These are phyloP conservation scores for Arbacia lixula DNA, from an alignment of 53 echinoderm and acorn worm species.

Conservation along the genomic window DNA sequence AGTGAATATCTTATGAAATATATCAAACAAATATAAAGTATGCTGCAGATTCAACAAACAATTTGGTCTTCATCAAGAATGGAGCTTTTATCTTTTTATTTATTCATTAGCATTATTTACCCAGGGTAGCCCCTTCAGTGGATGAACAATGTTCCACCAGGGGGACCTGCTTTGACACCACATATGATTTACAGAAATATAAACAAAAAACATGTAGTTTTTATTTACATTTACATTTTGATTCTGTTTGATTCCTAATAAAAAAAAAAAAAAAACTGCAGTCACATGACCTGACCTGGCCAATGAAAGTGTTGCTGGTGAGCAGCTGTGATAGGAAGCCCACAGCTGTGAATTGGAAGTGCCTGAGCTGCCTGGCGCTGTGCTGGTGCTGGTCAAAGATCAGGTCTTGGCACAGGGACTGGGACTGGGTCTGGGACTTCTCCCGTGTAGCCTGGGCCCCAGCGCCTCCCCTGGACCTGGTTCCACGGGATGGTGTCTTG, in stretches of 20 bases:
- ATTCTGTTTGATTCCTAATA: background rate
- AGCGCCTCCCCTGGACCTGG: constrained; percentile 29
- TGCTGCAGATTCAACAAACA: too few relatives aligned
- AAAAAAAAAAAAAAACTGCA: background rate
- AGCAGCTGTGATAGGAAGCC: constrained; percentile 81
- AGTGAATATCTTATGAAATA: too few relatives aligned
- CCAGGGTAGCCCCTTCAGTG: too few relatives aligned
- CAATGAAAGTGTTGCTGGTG: constrained; percentile 68
- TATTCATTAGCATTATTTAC: too few relatives aligned
- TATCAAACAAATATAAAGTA: too few relatives aligned
- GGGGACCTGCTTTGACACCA: too few relatives aligned
- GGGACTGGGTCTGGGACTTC: background rate
- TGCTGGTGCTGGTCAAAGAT: constrained; percentile 62
- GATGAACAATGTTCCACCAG: too few relatives aligned
- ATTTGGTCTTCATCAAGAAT: too few relatives aligned
- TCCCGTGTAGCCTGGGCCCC: constrained; percentile 18
- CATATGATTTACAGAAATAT: too few relatives aligned
- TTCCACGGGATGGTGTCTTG: constrained; percentile 28
- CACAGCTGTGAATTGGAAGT: constrained; percentile 84
- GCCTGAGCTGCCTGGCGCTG: constrained; percentile 79
- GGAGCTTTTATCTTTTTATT: too few relatives aligned
- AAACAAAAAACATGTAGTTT: too few relatives aligned
- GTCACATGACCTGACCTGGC: constrained; percentile 58
- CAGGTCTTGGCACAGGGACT: constrained; percentile 11
- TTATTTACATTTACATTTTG: too few relatives aligned